Evolutionary conservation across 2,888 invertebrate genomes (phyloP).

Genomic region (Nemoura dubitans): DNA sequence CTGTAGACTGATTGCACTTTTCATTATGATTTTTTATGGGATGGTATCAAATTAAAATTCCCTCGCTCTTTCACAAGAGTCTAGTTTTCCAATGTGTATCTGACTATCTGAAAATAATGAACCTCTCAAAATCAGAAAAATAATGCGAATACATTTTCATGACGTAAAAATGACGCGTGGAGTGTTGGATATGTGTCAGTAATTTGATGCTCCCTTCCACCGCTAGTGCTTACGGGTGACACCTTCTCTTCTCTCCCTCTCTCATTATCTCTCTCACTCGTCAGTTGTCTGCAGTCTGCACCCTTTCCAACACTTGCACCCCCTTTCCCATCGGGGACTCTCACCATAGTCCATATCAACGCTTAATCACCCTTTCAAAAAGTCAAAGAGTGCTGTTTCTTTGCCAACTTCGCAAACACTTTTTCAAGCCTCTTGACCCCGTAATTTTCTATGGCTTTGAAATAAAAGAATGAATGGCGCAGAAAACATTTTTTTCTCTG

Average conservation of each 20-base stretch:
- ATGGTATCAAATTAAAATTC: background rate
- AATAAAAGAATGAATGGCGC: conserved; percentile 7
- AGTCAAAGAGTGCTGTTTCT: conserved; percentile 28
- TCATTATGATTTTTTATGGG: conserved; percentile 8
- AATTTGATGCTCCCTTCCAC: conserved; percentile 24
- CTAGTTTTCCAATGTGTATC: conserved; percentile 9
- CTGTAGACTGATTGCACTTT: background rate
- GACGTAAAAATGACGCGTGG: background rate
- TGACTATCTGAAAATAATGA: conserved; percentile 8
- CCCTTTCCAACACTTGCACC: background rate
- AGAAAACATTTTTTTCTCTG: background rate
- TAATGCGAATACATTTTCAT: background rate
- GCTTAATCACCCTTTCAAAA: conserved; percentile 29
- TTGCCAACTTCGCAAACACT: conserved; percentile 27
- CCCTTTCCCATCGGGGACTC: background rate
- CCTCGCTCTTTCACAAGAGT: background rate
- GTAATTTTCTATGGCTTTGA: conserved; percentile 8
- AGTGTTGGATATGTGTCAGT: background rate
- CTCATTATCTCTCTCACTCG: conserved; percentile 14
- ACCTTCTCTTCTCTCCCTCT: background rate
- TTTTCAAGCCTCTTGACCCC: conserved; percentile 22
- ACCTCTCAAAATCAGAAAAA: conserved; percentile 18
- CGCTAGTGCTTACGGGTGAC: background rate
- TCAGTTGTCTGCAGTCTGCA: background rate
- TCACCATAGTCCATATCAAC: conserved; percentile 1